phyloP scores from a whole-genome alignment of 2,888 invertebrate genomes.

The Ennomos erosarius region DNA sequence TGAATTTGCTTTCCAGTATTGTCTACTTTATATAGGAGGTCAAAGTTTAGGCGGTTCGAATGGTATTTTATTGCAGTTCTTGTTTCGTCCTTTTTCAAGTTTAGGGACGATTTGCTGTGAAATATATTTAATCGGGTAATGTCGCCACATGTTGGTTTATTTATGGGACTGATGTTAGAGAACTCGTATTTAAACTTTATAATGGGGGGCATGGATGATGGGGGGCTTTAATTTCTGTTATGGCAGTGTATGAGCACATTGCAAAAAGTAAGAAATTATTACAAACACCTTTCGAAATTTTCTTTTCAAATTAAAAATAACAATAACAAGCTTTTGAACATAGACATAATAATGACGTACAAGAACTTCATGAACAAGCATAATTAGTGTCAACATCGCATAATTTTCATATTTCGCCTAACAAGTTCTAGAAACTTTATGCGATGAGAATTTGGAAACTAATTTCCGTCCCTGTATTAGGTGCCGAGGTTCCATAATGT shows the following conservation, averaged over 20 bases:
- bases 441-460: slow-evolving; percentile 28
- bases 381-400: slow-evolving; percentile 21
- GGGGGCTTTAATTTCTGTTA: too few relatives aligned
- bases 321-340: slow-evolving; percentile 2
- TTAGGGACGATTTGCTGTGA: slow-evolving; percentile 30
- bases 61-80: slow-evolving; percentile 38
- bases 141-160: slow-evolving; percentile 16
- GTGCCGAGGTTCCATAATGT: slow-evolving; percentile 13
- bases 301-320: too few relatives aligned
- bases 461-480: slow-evolving; percentile 20
- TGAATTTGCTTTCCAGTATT: slow-evolving; percentile 16
- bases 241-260: too few relatives aligned
- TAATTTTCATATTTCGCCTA: slow-evolving; percentile 23
- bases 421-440: slow-evolving; percentile 23
- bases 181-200: too few relatives aligned
- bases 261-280: too few relatives aligned
- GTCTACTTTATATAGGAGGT: slow-evolving; percentile 28
- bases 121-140: slow-evolving; percentile 25
- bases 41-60: slow-evolving; percentile 32
- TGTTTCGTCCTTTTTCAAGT: slow-evolving; percentile 34
- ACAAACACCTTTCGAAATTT: too few relatives aligned
- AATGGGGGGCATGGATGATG: too few relatives aligned
- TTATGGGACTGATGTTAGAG: background rate
- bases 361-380: slow-evolving; percentile 11
- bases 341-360: slow-evolving; percentile 6